These are phyloP conservation scores for Corella eumyota DNA, from an alignment of 23 tunicate genomes.

Conservation along the genomic window DNA sequence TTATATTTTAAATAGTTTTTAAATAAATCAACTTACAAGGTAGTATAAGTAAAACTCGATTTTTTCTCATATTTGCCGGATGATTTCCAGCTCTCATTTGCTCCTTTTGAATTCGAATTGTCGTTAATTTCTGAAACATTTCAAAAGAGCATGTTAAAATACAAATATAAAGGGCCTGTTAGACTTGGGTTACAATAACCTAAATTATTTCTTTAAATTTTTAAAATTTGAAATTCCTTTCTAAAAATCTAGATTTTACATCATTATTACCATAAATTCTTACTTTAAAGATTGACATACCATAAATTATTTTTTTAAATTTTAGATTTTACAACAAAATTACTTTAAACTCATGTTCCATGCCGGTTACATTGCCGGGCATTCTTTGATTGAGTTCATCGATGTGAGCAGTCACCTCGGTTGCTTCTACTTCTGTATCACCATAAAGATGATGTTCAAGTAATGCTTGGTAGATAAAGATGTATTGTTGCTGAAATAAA, in stretches of 20 bases:
- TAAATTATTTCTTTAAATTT: too few relatives aligned
- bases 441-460: constrained; percentile 89
- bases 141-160: too few relatives aligned
- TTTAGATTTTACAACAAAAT: not conserved
- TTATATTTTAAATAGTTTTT: not conserved
- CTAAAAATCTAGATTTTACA: too few relatives aligned
- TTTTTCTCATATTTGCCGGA: constrained; percentile 92
- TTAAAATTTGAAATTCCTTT: too few relatives aligned
- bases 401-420: constrained; percentile 63
- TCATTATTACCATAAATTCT: too few relatives aligned
- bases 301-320: too few relatives aligned
- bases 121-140: constrained; percentile 70
- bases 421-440: constrained; percentile 88
- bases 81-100: constrained; percentile 96
- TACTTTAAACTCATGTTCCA: constrained; percentile 95
- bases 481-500: constrained; percentile 84
- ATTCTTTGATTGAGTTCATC: constrained; percentile 71
- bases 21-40: constrained; percentile 51
- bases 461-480: constrained; percentile 89
- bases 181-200: too few relatives aligned
- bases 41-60: constrained; percentile 66
- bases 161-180: too few relatives aligned
- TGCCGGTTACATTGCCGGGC: constrained; percentile 92
- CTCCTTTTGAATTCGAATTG: constrained; percentile 83
- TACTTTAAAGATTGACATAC: too few relatives aligned